These are phyloP conservation scores for Coenobita brevimanus DNA, from an alignment of 1,140 invertebrate genomes.

Conservation along the genomic window DNA sequence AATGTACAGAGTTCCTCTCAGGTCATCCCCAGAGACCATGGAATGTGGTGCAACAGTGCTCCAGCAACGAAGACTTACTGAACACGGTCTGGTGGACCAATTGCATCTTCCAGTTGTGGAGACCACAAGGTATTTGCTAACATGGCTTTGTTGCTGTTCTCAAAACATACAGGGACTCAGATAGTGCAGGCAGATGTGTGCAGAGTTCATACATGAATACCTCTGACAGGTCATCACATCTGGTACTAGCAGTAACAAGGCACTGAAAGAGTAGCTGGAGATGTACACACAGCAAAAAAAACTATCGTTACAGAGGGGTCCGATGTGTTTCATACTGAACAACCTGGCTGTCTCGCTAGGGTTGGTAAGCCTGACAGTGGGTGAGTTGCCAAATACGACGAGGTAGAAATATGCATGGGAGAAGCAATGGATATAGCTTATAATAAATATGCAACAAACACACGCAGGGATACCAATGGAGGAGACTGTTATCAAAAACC, in stretches of 20 bases:
- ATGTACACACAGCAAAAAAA: no score
- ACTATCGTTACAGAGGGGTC: no score
- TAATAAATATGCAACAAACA: no score
- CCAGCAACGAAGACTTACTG: not conserved
- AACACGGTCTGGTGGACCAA: not conserved
- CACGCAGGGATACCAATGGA: no score
- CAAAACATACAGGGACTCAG: not conserved
- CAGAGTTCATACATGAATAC: slow-evolving; percentile 7
- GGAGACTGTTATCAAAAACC: no score
- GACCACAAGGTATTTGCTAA: not conserved
- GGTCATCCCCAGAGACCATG: not conserved
- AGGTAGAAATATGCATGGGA: no score
- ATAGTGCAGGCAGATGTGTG: not conserved
- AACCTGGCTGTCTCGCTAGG: no score
- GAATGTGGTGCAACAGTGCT: not conserved
- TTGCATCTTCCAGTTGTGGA: no score
- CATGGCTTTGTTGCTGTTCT: not conserved
- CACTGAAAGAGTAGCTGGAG: not conserved
- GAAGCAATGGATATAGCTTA: no score
- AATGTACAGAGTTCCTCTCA: not conserved
- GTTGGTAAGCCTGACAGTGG: no score
- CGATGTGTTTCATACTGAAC: no score
- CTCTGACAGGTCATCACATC: not conserved
- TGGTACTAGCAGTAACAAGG: not conserved
- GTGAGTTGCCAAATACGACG: no score